Percentiles rank a stretch among this genome's conserved stretches.
Conservation (phyloP, 2,888 invertebrate species). For the Clusia tigrina region DNA sequence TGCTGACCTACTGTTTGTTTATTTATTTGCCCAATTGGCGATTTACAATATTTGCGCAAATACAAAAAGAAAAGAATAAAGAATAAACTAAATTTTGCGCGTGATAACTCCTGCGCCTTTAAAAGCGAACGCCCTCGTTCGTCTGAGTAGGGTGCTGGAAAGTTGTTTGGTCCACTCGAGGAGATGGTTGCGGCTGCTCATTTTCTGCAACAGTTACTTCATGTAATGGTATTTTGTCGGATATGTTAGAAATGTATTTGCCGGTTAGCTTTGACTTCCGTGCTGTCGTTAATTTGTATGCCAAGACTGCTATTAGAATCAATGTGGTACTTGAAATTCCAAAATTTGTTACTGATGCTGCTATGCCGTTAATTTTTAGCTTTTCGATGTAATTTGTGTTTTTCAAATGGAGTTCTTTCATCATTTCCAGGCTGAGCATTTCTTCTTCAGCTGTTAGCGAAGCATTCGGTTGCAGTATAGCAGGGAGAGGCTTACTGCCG, state of each 20-base stretch:
- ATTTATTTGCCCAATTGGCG: too few species aligned
- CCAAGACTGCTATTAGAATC: slow-evolving; percentile 7
- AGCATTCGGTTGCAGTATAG: slow-evolving; percentile 4
- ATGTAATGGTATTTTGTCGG: not conserved
- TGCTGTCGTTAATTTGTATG: not conserved
- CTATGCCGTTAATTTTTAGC: not conserved
- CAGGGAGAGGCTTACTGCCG: slow-evolving; percentile 8
- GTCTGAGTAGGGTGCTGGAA: not conserved
- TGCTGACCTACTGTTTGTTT: too few species aligned
- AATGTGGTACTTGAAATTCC: slow-evolving; percentile 7
- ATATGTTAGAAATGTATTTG: not conserved
- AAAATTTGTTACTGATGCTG: not conserved
- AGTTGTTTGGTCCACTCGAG: not conserved
- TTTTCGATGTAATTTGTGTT: not conserved
- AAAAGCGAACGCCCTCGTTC: slow-evolving; percentile 11
- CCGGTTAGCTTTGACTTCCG: not conserved
- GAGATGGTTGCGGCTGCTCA: not conserved
- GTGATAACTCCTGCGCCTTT: slow-evolving; percentile 14
- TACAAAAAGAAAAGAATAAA: too few species aligned
- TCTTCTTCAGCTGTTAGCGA: not conserved
- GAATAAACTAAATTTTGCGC: too few species aligned
- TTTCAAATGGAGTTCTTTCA: slow-evolving; percentile 7
- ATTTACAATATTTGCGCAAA: too few species aligned
- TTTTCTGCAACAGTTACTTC: not conserved
- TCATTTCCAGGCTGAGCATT: not conserved